These are phyloP conservation scores for Zeugodacus cucurbitae DNA, from an alignment of 1,140 invertebrate genomes.

Conservation along the genomic window DNA sequence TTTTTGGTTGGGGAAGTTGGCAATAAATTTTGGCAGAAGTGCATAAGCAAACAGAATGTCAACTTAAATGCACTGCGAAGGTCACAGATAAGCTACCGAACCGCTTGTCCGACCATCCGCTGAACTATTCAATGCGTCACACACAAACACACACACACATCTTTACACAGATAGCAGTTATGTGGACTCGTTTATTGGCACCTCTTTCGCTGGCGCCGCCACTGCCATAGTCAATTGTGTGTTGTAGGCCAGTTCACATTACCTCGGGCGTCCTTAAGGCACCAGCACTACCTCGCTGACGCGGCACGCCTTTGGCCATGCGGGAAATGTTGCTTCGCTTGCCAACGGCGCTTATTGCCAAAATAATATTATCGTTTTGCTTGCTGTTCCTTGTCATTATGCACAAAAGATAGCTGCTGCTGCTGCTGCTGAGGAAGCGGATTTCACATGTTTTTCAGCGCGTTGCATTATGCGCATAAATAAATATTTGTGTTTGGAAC, in stretches of 20 bases:
- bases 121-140: not conserved
- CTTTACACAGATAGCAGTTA: too few relatives aligned
- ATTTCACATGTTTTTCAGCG: not conserved
- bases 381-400: not conserved
- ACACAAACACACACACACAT: too few relatives aligned
- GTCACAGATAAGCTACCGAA: not conserved
- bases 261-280: not conserved
- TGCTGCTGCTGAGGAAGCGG: not conserved
- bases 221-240: not conserved
- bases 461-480: not conserved
- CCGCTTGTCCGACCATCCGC: not conserved
- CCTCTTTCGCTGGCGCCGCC: not conserved
- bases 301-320: not conserved
- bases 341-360: constrained; percentile 26
- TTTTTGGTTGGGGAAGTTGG: not conserved
- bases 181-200: too few relatives aligned
- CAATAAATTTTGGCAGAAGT: constrained; percentile 38
- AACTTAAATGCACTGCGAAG: constrained; percentile 26
- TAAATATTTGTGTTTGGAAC: not conserved
- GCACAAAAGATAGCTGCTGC: not conserved
- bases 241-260: not conserved
- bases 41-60: constrained; percentile 34
- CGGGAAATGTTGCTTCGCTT: not conserved
- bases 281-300: not conserved
- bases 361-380: constrained; percentile 1